These are phyloP conservation scores for Syritta pipiens DNA, from an alignment of 2,888 invertebrate genomes.

Conservation along the genomic window DNA sequence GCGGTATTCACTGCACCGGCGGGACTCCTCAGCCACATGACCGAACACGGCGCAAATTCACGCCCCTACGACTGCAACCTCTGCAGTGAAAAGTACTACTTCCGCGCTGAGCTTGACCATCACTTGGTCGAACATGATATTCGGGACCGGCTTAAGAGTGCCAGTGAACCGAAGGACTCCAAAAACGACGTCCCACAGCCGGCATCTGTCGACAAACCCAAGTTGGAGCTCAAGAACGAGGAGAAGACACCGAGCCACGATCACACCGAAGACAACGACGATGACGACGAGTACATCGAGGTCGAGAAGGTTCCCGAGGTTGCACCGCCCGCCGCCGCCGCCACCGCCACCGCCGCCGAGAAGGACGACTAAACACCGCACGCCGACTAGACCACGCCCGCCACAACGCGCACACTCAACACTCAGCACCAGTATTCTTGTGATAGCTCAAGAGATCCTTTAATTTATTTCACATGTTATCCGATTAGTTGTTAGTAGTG, in stretches of 20 bases:
- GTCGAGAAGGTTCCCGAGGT: slow-evolving; percentile 77
- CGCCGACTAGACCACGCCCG: neutral
- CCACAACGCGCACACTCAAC: slow-evolving; percentile 1
- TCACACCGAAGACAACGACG: too few species aligned
- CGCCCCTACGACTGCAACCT: slow-evolving; percentile 92
- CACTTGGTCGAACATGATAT: slow-evolving; percentile 85
- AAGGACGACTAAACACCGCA: slow-evolving; percentile 28
- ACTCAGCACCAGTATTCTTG: slow-evolving; percentile 64
- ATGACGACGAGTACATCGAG: slow-evolving; percentile 79
- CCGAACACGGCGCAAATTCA: slow-evolving; percentile 90
- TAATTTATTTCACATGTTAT: slow-evolving; percentile 65
- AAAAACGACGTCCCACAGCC: too few species aligned
- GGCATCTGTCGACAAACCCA: slow-evolving; percentile 30
- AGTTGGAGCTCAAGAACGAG: slow-evolving; percentile 22
- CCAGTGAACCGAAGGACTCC: too few species aligned
- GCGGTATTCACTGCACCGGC: slow-evolving; percentile 91
- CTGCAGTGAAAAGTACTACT: slow-evolving; percentile 93
- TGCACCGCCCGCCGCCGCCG: slow-evolving; percentile 55
- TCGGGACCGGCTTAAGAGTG: slow-evolving; percentile 53
- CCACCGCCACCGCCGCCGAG: slow-evolving; percentile 29
- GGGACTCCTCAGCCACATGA: slow-evolving; percentile 90
- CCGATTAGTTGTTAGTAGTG: slow-evolving; percentile 64
- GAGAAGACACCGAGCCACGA: slow-evolving; percentile 39
- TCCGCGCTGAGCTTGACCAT: slow-evolving; percentile 94
- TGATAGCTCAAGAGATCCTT: slow-evolving; percentile 65